Conservation (phyloP, 2,888 invertebrate species). For the Sylvicola cinctus region DNA sequence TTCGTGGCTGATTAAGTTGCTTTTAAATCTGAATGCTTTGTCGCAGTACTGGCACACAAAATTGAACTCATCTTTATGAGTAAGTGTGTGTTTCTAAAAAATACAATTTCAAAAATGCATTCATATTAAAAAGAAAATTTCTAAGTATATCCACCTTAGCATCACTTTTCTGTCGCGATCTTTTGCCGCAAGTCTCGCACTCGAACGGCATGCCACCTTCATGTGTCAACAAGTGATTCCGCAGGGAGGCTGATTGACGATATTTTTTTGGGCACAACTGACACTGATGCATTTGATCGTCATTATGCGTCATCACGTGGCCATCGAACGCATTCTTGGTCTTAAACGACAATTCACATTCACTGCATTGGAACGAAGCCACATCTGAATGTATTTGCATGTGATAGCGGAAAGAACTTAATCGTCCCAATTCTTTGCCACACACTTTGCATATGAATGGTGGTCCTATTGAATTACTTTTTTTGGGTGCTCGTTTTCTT, state of each 20-base stretch:
- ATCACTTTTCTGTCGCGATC: conserved; percentile 22
- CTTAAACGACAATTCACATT: conserved; percentile 22
- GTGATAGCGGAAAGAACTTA: conserved; percentile 21
- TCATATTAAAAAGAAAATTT: neutral
- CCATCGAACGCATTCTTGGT: conserved; percentile 23
- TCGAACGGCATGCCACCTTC: conserved; percentile 16
- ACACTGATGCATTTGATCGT: conserved; percentile 7
- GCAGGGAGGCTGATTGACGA: no score
- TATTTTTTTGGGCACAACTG: no score
- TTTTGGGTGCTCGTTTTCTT: no score
- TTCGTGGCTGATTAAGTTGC: conserved; percentile 21
- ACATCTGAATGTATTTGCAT: conserved; percentile 22
- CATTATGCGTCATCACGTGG: conserved; percentile 19
- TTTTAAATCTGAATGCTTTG: conserved; percentile 20
- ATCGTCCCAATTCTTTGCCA: conserved; percentile 19
- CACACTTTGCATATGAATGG: conserved; percentile 15
- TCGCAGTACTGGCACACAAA: conserved; percentile 18
- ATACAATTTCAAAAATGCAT: neutral
- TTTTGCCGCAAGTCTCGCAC: conserved; percentile 19
- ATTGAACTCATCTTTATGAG: conserved; percentile 23
- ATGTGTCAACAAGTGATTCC: no score
- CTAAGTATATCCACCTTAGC: conserved; percentile 13
- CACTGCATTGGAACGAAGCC: conserved; percentile 18
- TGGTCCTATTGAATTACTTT: conserved; percentile 5
- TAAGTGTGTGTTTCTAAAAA: conserved; percentile 19